phyloP scores from a whole-genome alignment of 1,140 invertebrate species.

The Bombus confusus region DNA sequence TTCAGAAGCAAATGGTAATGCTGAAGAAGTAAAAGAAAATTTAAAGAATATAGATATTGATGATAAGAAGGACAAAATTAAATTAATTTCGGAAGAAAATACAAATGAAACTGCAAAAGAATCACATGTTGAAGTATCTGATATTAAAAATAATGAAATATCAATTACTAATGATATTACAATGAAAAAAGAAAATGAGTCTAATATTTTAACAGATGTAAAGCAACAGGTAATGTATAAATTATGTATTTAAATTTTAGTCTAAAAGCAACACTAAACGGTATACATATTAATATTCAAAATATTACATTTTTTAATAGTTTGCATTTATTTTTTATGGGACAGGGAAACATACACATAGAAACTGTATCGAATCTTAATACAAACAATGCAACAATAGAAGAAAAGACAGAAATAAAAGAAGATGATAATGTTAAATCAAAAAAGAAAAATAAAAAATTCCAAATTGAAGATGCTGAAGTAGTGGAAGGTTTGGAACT shows the following conservation, averaged over 20 bases:
- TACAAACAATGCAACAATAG: neutral
- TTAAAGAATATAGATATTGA: neutral
- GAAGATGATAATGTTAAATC: neutral
- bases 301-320: neutral
- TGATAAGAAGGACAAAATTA: slow-evolving; percentile 19
- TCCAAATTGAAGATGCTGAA: slow-evolving; percentile 51
- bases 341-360: slow-evolving; percentile 4
- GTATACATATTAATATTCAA: neutral
- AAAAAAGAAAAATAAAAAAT: slow-evolving; percentile 17
- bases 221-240: slow-evolving; percentile 20
- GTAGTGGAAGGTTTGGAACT: slow-evolving; percentile 78
- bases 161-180: neutral
- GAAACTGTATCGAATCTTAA: neutral
- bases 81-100: neutral
- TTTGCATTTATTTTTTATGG: neutral
- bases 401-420: neutral
- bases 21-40: slow-evolving; percentile 1
- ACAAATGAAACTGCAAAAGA: slow-evolving; percentile 12
- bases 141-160: slow-evolving; percentile 5
- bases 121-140: neutral
- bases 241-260: neutral
- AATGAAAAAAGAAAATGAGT: neutral
- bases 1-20: slow-evolving; percentile 39
- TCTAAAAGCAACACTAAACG: neutral
- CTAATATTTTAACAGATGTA: neutral